phyloP scores from a whole-genome alignment of 2,888 invertebrate species.

The Chironomus tentans region DNA sequence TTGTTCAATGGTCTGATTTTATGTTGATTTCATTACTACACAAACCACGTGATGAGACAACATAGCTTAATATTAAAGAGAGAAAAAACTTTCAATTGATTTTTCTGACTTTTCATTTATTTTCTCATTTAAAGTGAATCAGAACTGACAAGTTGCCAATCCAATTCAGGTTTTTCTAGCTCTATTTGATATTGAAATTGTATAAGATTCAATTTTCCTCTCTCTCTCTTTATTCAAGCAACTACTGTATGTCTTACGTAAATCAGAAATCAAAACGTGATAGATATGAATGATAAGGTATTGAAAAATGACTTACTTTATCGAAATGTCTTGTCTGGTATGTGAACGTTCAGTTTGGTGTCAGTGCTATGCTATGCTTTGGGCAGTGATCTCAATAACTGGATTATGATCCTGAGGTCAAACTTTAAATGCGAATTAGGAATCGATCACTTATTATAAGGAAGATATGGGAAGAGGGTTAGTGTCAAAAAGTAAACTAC shows the following conservation, averaged over 20 bases:
- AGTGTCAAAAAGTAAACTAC: no score
- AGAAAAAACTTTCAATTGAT: neutral
- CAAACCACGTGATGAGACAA: neutral
- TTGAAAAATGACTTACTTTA: no score
- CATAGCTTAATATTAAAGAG: no score
- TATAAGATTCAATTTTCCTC: neutral
- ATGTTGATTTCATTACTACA: neutral
- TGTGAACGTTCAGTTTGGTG: no score
- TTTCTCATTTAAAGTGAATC: neutral
- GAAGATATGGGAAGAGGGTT: no score
- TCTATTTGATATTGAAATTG: neutral
- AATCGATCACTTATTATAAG: no score
- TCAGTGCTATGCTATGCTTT: no score
- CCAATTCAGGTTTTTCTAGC: neutral
- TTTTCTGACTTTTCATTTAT: neutral
- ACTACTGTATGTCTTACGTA: neutral
- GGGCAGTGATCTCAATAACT: no score
- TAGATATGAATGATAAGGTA: no score
- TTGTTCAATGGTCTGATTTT: neutral
- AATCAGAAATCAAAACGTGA: neutral
- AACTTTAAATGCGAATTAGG: no score
- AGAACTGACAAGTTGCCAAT: neutral
- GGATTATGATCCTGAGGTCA: no score
- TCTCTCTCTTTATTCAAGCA: neutral
- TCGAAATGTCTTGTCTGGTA: no score